phyloP scores from a whole-genome alignment of 2,113 vertebrate species.

The Sorex araneus region DNA sequence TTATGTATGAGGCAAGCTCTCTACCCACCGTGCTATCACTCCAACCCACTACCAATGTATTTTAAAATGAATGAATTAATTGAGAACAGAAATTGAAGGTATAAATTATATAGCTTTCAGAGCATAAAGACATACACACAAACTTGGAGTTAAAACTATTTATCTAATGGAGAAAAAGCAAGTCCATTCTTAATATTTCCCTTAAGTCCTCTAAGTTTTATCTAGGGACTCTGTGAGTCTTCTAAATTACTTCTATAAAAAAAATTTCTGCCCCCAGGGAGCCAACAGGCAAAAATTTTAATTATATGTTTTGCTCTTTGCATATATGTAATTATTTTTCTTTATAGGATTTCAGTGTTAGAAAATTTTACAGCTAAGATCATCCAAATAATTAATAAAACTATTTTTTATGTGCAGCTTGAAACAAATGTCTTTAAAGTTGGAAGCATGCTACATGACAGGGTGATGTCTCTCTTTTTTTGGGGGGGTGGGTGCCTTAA shows the following conservation, averaged over 20 bases:
- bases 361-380: conserved; percentile 58
- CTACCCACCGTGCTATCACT: too few relatives aligned
- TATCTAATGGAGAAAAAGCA: conserved; percentile 35
- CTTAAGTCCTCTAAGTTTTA: conserved; percentile 16
- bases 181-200: conserved; percentile 14
- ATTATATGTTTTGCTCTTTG: conserved; percentile 64
- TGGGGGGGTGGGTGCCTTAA: background rate
- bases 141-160: background rate
- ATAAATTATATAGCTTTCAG: background rate
- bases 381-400: conserved; percentile 42
- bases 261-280: conserved; percentile 14
- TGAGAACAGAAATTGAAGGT: background rate
- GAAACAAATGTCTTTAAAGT: conserved; percentile 30
- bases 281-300: conserved; percentile 53
- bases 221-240: background rate
- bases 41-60: background rate
- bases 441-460: background rate
- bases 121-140: background rate
- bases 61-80: background rate
- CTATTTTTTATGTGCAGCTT: conserved; percentile 16
- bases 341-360: conserved; percentile 26
- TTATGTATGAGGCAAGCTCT: too few relatives aligned
- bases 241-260: background rate
- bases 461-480: background rate
- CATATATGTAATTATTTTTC: conserved; percentile 59